phyloP scores from a whole-genome alignment of 2,888 invertebrate genomes.

The Volucella inanis region DNA sequence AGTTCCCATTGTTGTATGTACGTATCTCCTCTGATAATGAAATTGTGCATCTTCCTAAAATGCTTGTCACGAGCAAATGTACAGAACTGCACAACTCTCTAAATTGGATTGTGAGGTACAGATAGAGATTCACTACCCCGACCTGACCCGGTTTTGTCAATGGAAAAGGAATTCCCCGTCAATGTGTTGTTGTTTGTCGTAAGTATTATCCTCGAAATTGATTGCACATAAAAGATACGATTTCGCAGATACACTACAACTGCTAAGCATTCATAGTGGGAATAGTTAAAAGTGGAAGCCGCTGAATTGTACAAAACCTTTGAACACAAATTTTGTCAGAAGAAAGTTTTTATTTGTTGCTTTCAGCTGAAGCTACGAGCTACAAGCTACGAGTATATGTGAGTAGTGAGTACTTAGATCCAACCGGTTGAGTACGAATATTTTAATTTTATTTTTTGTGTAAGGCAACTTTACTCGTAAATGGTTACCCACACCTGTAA shows the following conservation, averaged over 20 bases:
- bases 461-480: slow-evolving; percentile 22
- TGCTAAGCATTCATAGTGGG: not conserved
- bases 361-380: too few species aligned
- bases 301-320: too few species aligned
- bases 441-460: not conserved
- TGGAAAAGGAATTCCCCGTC: slow-evolving; percentile 39
- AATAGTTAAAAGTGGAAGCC: too few species aligned
- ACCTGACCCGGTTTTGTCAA: slow-evolving; percentile 60
- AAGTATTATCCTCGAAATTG: slow-evolving; percentile 9
- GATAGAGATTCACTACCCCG: not conserved
- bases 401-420: slow-evolving; percentile 43
- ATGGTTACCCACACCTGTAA: slow-evolving; percentile 54
- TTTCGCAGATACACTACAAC: not conserved
- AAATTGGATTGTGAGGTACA: slow-evolving; percentile 25
- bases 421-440: slow-evolving; percentile 36
- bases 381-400: slow-evolving; percentile 5
- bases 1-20: too few species aligned
- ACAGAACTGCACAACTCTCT: not conserved
- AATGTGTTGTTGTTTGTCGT: slow-evolving; percentile 14
- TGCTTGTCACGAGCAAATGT: too few species aligned
- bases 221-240: slow-evolving; percentile 36
- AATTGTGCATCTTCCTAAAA: too few species aligned
- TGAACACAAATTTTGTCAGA: slow-evolving; percentile 17
- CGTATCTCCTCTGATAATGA: too few species aligned
- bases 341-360: slow-evolving; percentile 39